Conservation (phyloP, 2,113 vertebrate species). For the Taurulus bubalis region DNA sequence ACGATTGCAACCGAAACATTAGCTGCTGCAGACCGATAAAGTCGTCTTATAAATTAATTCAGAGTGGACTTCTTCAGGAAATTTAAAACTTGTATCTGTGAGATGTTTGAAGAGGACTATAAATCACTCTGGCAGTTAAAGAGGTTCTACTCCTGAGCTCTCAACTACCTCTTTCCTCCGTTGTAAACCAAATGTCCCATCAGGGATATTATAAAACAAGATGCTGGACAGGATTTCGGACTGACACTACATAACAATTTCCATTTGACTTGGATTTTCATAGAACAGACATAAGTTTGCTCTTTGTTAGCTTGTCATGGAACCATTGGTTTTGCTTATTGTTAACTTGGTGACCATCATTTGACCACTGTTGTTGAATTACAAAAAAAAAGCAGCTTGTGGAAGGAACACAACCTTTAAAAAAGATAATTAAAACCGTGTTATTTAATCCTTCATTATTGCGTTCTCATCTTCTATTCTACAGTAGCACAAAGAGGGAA, state of each 20-base stretch:
- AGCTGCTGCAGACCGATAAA: slow-evolving; percentile 16
- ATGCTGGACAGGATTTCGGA: not conserved
- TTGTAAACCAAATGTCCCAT: slow-evolving; percentile 41
- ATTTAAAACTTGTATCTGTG: slow-evolving; percentile 22
- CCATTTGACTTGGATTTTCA: slow-evolving; percentile 3
- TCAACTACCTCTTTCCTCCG: slow-evolving; percentile 13
- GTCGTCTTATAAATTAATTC: slow-evolving; percentile 11
- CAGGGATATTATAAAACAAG: slow-evolving; percentile 5
- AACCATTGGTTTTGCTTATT: not conserved
- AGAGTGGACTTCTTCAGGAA: not conserved
- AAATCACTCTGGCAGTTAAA: slow-evolving; percentile 35
- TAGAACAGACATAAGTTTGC: not conserved
- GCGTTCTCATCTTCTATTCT: not conserved
- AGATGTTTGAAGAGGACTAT: slow-evolving; percentile 21
- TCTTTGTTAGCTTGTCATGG: not conserved
- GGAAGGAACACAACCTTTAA: not conserved
- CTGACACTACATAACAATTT: not conserved
- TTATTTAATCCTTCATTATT: slow-evolving; percentile 1
- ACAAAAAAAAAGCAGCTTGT: not conserved
- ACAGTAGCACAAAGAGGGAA: slow-evolving; percentile 9
- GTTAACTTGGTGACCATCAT: slow-evolving; percentile 3
- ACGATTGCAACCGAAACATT: slow-evolving; percentile 4
- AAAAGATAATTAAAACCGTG: slow-evolving; percentile 5
- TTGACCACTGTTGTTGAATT: slow-evolving; percentile 3
- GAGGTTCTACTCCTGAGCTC: slow-evolving; percentile 16